phyloP scores from a whole-genome alignment of 2,888 invertebrate species.

The Euclidia mi region DNA sequence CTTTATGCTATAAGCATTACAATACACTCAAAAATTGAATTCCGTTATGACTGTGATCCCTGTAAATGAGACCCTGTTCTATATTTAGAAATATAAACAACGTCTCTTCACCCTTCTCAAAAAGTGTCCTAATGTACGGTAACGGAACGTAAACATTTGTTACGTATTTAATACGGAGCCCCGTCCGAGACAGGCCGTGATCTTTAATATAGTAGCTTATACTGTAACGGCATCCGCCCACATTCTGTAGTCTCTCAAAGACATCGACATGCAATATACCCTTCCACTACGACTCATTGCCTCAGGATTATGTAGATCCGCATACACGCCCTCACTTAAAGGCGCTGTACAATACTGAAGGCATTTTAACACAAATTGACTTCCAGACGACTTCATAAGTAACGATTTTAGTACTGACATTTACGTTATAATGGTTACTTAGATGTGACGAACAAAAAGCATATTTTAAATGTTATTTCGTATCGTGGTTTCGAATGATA shows the following conservation, averaged over 20 bases:
- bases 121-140: background rate
- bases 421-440: background rate
- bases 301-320: conserved; percentile 37
- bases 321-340: conserved; percentile 17
- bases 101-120: no score
- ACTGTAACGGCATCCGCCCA: conserved; percentile 7
- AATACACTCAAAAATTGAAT: no score
- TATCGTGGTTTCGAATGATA: no score
- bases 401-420: conserved; percentile 11
- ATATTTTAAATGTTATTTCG: no score
- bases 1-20: no score
- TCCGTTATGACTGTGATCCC: no score
- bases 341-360: conserved; percentile 11
- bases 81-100: no score
- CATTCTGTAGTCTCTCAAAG: conserved; percentile 15
- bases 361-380: conserved; percentile 29
- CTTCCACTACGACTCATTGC: conserved; percentile 26
- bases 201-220: conserved; percentile 24
- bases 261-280: conserved; percentile 30
- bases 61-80: no score
- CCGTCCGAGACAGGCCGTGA: background rate
- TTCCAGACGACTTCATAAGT: conserved; percentile 27
- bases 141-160: background rate
- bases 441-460: no score
- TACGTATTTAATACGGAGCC: background rate